Evolutionary conservation across 2,888 invertebrate genomes (phyloP).

Genomic region (Acleris literana): DNA sequence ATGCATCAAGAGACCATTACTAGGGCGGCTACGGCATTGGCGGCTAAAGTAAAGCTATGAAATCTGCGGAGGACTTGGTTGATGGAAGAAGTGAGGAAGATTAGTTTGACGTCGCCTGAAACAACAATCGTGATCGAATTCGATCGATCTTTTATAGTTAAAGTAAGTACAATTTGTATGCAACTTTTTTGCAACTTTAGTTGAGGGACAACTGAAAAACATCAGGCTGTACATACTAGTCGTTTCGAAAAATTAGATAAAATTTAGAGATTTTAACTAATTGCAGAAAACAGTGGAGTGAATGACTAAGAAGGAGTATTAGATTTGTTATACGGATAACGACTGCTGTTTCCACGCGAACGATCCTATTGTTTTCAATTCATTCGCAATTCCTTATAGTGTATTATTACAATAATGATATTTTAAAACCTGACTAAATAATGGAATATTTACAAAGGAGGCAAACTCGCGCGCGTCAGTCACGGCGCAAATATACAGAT

Average conservation of each 20-base stretch:
- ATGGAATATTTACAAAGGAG: conserved; percentile 40
- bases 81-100: conserved; percentile 29
- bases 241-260: no score
- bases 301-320: no score
- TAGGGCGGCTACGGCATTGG: not conserved
- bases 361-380: conserved; percentile 36
- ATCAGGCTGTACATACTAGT: no score
- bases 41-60: conserved; percentile 4
- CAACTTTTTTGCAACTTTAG: no score
- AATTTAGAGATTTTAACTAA: no score
- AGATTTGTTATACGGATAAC: no score
- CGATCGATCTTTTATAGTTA: no score
- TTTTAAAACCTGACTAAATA: conserved; percentile 28
- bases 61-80: conserved; percentile 12
- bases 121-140: not conserved
- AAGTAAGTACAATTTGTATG: no score
- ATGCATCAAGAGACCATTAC: not conserved
- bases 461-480: conserved; percentile 11
- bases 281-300: no score
- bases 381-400: conserved; percentile 45
- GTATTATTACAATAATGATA: conserved; percentile 34
- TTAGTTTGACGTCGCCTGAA: conserved; percentile 8
- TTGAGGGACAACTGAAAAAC: no score
- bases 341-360: not conserved
- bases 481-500: conserved; percentile 8